These are phyloP conservation scores for Mus spretus DNA, from an alignment of 2,797 vertebrate genomes.

Conservation along the genomic window DNA sequence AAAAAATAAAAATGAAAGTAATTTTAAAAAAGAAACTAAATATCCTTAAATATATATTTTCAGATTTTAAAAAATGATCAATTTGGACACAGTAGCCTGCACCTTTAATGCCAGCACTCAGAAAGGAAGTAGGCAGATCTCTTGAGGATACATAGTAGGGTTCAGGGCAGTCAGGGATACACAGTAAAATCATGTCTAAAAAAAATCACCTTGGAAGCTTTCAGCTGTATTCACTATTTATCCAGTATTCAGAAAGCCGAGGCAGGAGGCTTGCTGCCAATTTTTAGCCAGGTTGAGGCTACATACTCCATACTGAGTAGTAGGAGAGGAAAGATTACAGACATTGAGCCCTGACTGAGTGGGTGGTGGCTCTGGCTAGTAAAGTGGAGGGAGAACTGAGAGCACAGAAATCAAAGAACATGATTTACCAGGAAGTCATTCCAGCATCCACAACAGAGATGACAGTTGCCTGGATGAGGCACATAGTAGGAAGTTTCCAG, in stretches of 20 bases:
- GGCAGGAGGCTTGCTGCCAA: background rate
- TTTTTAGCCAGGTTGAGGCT: background rate
- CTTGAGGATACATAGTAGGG: background rate
- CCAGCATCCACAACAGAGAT: background rate
- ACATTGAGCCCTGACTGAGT: background rate
- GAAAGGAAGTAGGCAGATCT: background rate
- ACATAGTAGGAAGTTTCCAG: background rate
- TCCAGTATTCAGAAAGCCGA: background rate
- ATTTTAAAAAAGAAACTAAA: background rate
- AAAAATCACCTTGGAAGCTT: background rate
- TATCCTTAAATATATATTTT: background rate
- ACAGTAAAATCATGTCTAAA: too few species aligned
- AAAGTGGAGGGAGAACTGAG: background rate
- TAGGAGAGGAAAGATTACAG: background rate
- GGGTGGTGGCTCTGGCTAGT: background rate
- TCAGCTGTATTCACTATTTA: background rate
- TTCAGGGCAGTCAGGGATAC: background rate
- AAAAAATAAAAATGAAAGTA: background rate
- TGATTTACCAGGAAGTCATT: background rate
- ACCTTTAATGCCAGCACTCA: background rate
- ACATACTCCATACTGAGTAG: background rate
- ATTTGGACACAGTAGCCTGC: background rate
- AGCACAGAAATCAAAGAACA: background rate
- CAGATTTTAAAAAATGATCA: background rate
- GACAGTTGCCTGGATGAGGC: background rate